Conservation (phyloP, 2,797 vertebrate genomes). For the Tapera naevia region DNA sequence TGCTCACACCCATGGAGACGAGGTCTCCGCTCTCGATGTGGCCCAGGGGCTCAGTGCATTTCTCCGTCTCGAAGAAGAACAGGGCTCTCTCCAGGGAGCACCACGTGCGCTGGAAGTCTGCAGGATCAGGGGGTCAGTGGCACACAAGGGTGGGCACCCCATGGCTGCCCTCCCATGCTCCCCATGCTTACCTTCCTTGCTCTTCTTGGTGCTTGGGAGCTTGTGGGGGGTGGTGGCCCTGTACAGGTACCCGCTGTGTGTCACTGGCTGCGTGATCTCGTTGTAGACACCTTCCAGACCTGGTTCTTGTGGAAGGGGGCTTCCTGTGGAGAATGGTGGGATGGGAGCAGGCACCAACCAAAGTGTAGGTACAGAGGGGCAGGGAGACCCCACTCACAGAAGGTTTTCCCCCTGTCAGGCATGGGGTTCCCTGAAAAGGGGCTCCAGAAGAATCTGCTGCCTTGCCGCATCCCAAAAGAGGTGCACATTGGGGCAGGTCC, state of each 20-base stretch:
- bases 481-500: background rate
- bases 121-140: fast-evolving
- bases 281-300: conserved; percentile 84
- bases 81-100: conserved; percentile 52
- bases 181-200: conserved; percentile 80
- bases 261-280: conserved; percentile 89
- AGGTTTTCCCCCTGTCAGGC: background rate
- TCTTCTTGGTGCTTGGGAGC: conserved; percentile 80
- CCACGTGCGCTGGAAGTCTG: conserved; percentile 88
- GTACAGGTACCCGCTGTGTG: conserved; percentile 87
- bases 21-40: conserved; percentile 84
- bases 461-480: background rate
- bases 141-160: background rate
- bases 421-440: background rate
- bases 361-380: fast-evolving
- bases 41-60: conserved; percentile 80
- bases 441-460: background rate
- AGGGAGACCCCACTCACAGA: background rate
- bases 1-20: conserved; percentile 80
- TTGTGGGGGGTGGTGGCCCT: conserved; percentile 73
- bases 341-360: background rate
- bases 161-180: fast-evolving
- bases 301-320: background rate
- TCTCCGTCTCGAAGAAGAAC: conserved; percentile 79
- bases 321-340: background rate